Evolutionary conservation across 1,140 invertebrate genomes (phyloP).

Genomic region (Calephelis nemesis): DNA sequence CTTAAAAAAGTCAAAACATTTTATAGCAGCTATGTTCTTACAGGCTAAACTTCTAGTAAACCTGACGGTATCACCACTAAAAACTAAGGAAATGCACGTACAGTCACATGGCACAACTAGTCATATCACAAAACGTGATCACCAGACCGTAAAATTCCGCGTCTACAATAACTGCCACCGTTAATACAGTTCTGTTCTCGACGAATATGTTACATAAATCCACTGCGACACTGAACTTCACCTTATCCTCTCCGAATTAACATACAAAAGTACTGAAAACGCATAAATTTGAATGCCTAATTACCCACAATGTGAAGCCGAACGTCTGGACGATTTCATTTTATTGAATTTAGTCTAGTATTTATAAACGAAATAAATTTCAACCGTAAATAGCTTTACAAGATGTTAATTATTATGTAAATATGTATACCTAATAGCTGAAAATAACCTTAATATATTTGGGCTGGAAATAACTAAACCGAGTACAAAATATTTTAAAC

Average conservation of each 20-base stretch:
- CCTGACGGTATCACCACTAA: too few relatives aligned
- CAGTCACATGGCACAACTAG: neutral
- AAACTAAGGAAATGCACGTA: too few relatives aligned
- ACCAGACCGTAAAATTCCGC: slow-evolving; percentile 14
- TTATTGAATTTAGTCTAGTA: neutral
- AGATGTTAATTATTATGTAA: too few relatives aligned
- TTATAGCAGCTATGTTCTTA: too few relatives aligned
- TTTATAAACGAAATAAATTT: too few relatives aligned
- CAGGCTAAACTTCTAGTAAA: too few relatives aligned
- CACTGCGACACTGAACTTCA: slow-evolving; percentile 72
- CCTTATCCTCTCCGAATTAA: slow-evolving; percentile 62
- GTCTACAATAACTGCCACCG: slow-evolving; percentile 6
- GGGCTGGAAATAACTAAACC: too few relatives aligned
- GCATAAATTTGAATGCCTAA: slow-evolving; percentile 69
- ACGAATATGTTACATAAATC: slow-evolving; percentile 27
- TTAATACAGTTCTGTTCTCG: slow-evolving; percentile 21
- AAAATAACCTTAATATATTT: too few relatives aligned
- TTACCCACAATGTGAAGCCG: slow-evolving; percentile 23
- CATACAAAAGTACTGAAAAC: slow-evolving; percentile 75
- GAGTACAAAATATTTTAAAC: too few relatives aligned
- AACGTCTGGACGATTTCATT: slow-evolving; percentile 5
- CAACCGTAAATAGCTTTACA: too few relatives aligned
- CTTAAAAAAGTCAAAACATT: too few relatives aligned
- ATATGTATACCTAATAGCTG: too few relatives aligned
- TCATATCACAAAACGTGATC: neutral